Evolutionary conservation across 2,797 vertebrate species (phyloP), one percentile per base, ranked within the genome.

Genomic region (Lutjanus argentimaculatus): DNA sequence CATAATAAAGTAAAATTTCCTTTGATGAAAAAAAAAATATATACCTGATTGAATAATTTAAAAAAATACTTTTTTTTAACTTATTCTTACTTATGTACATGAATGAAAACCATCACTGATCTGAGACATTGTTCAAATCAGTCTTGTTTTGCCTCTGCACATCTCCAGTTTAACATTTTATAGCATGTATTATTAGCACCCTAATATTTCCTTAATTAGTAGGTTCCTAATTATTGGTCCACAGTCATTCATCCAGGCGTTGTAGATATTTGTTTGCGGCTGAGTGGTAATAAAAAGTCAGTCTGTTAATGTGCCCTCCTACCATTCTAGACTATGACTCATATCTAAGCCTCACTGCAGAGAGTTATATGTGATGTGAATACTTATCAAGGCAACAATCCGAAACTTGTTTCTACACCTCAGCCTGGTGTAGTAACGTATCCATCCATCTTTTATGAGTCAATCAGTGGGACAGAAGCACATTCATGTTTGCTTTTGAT

Each of bases 321-420:
- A 94, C 92, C 87, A 93, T 92, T 92, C 92, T 89, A 93, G 92
- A 92, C 92, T 94, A 94, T 95, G 94, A 95, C 92, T 94, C 94
- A 95, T 95, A 94, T 93, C 92, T 91, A 88, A 93, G 92, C 88
- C 90, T 94, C 93, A 93, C 92, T 94, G 93, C 93, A 93, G 94
- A 94, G 93, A 88, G 84, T 91, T 92, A 82, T 90, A 89, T 95
- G 94, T 94, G 94, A 93, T 87, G 88, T 92, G 94, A 95, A 95
- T 95, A 94, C 93, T 94, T 94, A 95, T 93, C 85, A 91, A 92
- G 93, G 82, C 84, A 93, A 89, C 91, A 86, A 91, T 93, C 83
- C 79, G 59, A 84, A 93, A 94, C 87, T 91, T 90, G 86, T 89
- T 90, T 92, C 92, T 68, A 86, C 83, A 80, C 83, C 89, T 90